Base-by-base conservation (phyloP, 2,888 invertebrate species). In the Mayetiola destructor region DNA sequence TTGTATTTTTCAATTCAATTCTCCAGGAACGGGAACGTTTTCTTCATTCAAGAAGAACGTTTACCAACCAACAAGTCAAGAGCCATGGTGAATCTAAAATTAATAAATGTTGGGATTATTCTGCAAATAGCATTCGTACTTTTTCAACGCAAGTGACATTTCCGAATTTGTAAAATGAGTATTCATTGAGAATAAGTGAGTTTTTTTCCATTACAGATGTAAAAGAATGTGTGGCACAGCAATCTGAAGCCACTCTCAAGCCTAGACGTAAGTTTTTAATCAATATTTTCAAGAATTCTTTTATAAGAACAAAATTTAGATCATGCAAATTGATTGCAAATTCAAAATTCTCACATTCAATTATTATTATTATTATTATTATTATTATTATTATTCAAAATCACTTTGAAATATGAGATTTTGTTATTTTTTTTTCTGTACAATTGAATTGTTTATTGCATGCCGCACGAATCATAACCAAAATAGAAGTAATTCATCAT, bases 1-100 rank as follows among this genome's bases (percentile, higher is more conserved):
- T n/a, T n/a, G n/a, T n/a, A n/a, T n/a, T n/a, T n/a, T n/a, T n/a
- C n/a, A n/a, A n/a, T n/a, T n/a, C n/a, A n/a, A n/a, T n/a, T n/a
- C n/a, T n/a, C n/a, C n/a, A n/a, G 27, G 48, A 27, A 48, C 48
- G 48, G 48, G 48, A 48, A 48, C 48, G 48, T 48, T 48, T 48
- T 48, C 27, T 48, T 48, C 48, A 27, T 48, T 27, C 27, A 48
- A 48, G n/a, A 48, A 48, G 27, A 48, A 48, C 48, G 48, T 48
- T 48, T 48, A 48, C 48, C 48, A 48, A n/a, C 6, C 48, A 27
- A 48, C 48, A 48, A 48, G 48, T 27, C n/a, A 48, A 16, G 48
- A 48, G 29, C 48, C 48, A 48, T 48, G 48, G 48, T 48, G 48
- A 48, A 23, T 5, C 27, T 48, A 48, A 48, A 48, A 48, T 48